Evolutionary conservation across 2,888 invertebrate genomes (phyloP), one percentile per base, ranked within the genome.

Genomic region (Erynnis tages): DNA sequence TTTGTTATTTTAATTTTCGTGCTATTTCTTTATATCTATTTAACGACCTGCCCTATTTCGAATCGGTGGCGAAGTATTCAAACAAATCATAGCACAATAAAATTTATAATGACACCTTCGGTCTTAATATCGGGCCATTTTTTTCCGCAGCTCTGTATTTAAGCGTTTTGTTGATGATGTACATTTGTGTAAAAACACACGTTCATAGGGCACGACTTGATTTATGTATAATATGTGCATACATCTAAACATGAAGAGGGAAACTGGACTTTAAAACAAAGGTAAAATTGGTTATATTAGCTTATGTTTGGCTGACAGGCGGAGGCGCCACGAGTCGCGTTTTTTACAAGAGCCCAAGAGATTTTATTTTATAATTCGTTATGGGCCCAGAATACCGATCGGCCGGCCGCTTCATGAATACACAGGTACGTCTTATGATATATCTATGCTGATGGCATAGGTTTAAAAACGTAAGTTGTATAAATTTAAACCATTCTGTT

Each of bases 171-270:
- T 74, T 73, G 69, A 74, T 74, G 72, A 67, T 59, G 59, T 77
- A 73, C 73, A 73, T 77, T 77, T 68, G 82, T 85, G 82, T 84
- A 82, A 82, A 84, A 85, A 83, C 84, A 84, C 71, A 68, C 75
- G 78, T 84, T 79, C 77, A 66, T 72, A 67, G 74, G 75, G 71
- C 70, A 71, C 71, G 78, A 82, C 82, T 86, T 88, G 87, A 87
- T 87, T 86, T 86, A 87, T 85, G 67, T 65, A 59, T 10, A 11
- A 10, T 16, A 45, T 41, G 55, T 60, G 68, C 54, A 65, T 50
- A 59, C 52, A 38, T 50, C 29, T 46, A 17, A 55, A 14, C 25
- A 8, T 29, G n/a, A n/a, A n/a, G n/a, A n/a, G n/a, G n/a, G n/a
- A 73, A 66, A 69, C 55, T 63, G 34, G 38, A 59, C 68, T 62